Evolutionary conservation across 2,113 vertebrate genomes (phyloP).

Genomic region (Catharus fuscescens): DNA sequence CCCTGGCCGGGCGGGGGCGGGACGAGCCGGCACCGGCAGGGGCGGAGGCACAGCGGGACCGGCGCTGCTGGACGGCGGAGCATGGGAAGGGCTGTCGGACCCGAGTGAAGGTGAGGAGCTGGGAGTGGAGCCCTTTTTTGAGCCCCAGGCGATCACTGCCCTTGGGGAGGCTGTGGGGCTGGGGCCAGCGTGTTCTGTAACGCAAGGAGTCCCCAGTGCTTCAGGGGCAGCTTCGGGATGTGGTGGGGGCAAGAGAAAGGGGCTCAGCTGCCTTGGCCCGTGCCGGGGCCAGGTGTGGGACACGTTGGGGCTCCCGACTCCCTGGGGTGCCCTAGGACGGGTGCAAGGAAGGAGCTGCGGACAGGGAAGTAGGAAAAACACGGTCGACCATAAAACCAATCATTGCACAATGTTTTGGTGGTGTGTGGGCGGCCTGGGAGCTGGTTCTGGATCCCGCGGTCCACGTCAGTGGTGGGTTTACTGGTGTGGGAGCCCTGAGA

Average conservation of each 20-base stretch:
- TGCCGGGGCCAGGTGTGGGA: not conserved
- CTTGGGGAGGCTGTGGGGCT: not conserved
- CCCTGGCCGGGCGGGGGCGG: not conserved
- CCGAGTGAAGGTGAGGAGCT: not conserved
- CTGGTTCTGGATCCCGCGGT: not conserved
- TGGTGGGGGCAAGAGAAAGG: not conserved
- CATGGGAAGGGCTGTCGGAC: not conserved
- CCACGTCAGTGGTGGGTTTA: not conserved
- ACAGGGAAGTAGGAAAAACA: not conserved
- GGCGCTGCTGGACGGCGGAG: not conserved
- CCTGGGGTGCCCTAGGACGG: too few relatives aligned
- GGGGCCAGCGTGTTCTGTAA: not conserved
- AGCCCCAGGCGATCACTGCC: not conserved
- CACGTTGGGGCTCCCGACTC: too few relatives aligned
- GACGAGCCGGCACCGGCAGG: not conserved
- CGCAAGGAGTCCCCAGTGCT: not conserved
- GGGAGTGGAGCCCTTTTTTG: not conserved
- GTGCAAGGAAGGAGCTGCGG: not conserved
- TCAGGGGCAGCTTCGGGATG: too few relatives aligned
- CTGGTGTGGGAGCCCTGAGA: not conserved
- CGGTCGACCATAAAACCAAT: rapidly evolving
- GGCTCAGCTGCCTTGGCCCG: not conserved
- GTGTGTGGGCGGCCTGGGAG: not conserved
- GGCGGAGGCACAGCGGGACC: not conserved
- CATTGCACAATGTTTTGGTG: not conserved